A percentile compares a stretch with the other conserved stretches of the same genome.
Evolutionary conservation across 1,140 invertebrate species (phyloP).

Genomic region (Ruditapes philippinarum): DNA sequence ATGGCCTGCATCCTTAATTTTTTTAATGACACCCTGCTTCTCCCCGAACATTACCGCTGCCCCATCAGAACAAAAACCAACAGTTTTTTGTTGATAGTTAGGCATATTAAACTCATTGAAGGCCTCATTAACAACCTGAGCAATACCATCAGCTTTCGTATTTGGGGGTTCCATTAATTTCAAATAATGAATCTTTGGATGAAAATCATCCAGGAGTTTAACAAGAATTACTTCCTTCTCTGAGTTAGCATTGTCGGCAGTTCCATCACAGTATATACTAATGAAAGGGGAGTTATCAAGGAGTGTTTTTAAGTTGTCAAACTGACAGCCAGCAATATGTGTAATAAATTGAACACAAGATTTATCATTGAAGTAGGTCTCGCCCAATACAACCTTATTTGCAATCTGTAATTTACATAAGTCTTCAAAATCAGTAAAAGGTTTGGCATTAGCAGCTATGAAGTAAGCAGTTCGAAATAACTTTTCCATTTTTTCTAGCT

Average conservation of each 20-base stretch:
- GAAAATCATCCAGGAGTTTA: conserved; percentile 13
- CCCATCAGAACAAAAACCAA: conserved; percentile 61
- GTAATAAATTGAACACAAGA: neutral
- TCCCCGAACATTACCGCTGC: conserved; percentile 56
- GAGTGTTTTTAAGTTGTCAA: neutral
- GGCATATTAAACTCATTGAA: conserved; percentile 14
- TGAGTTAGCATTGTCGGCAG: conserved; percentile 14
- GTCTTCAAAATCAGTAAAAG: conserved; percentile 17
- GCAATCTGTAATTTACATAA: neutral
- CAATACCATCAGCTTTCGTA: conserved; percentile 37
- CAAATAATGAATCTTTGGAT: conserved; percentile 27
- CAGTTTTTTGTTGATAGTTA: conserved; percentile 11
- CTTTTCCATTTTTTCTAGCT: neutral
- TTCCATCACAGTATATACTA: conserved; percentile 12
- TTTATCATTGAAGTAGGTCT: neutral
- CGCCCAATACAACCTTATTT: neutral
- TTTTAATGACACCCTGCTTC: conserved; percentile 16
- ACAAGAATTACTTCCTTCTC: conserved; percentile 1
- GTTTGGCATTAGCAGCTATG: neutral
- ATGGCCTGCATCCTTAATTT: conserved; percentile 19
- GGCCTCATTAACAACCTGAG: conserved; percentile 20
- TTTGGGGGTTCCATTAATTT: conserved; percentile 35
- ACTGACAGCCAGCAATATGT: neutral
- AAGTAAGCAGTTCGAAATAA: neutral
- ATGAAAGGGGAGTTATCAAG: neutral